These are phyloP conservation scores for Lysandra coridon DNA, from an alignment of 2,888 invertebrate species.

Conservation along the genomic window DNA sequence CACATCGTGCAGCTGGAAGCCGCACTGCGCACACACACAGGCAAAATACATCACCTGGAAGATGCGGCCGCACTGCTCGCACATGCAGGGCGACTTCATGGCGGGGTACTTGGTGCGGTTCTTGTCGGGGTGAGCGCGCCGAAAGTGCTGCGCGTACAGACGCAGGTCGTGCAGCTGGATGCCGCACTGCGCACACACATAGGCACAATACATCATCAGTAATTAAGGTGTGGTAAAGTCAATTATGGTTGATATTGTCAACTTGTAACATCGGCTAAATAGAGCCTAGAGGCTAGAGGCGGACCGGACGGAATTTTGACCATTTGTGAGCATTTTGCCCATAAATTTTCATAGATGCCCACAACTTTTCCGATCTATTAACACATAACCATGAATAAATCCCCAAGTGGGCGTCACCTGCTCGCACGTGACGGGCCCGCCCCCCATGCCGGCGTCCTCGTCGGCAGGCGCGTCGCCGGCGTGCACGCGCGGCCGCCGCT, in stretches of 20 bases:
- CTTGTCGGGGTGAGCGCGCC: conserved; percentile 70
- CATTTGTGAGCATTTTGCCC: too few relatives aligned
- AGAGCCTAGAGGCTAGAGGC: too few relatives aligned
- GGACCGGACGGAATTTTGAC: too few relatives aligned
- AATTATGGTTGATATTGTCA: too few relatives aligned
- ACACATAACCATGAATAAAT: too few relatives aligned
- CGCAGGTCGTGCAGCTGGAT: conserved; percentile 60
- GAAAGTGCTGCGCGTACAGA: conserved; percentile 68
- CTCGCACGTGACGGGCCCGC: conserved; percentile 62
- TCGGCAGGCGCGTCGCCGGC: conserved; percentile 42
- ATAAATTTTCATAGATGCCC: too few relatives aligned
- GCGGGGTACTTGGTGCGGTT: conserved; percentile 68
- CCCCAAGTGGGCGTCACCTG: conserved; percentile 50
- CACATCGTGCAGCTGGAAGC: conserved; percentile 57
- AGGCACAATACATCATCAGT: too few relatives aligned
- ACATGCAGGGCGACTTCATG: conserved; percentile 68
- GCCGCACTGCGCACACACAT: conserved; percentile 56
- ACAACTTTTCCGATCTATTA: too few relatives aligned
- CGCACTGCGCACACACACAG: conserved; percentile 55
- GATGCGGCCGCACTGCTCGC: conserved; percentile 63
- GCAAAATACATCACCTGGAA: conserved; percentile 54
- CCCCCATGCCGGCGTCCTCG: conserved; percentile 28
- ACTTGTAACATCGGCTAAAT: too few relatives aligned
- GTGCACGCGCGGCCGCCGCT: conserved; percentile 56
- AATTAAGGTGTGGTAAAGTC: too few relatives aligned